Percentiles rank a stretch among this genome's conserved stretches.
phyloP scores from a whole-genome alignment of 2,888 invertebrate species.

The Ctena decussata region DNA sequence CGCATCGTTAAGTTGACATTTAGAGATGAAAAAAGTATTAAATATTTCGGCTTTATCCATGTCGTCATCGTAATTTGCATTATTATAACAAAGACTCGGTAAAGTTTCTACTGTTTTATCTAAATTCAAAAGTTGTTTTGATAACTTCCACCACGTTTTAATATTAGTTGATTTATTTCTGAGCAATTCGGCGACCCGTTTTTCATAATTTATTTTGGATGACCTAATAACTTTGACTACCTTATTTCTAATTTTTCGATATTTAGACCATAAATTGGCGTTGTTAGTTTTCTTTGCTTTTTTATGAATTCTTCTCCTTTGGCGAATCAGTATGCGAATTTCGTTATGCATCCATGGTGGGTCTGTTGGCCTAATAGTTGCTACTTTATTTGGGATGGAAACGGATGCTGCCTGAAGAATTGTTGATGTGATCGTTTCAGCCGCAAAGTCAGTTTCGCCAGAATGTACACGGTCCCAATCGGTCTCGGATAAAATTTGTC shows the following conservation, averaged over 20 bases:
- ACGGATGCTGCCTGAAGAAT: background rate
- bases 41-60: background rate
- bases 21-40: background rate
- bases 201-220: background rate
- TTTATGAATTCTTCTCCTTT: background rate
- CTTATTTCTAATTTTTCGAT: background rate
- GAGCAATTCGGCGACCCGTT: background rate
- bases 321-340: background rate
- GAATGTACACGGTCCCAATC: background rate
- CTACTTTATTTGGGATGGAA: background rate
- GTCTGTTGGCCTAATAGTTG: background rate
- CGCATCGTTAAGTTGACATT: too few species aligned
- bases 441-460: background rate
- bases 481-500: background rate
- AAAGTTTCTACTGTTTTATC: background rate
- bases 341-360: background rate
- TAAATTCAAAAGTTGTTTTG: background rate
- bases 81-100: background rate
- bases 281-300: background rate
- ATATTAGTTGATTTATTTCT: background rate
- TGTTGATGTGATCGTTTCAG: background rate
- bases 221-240: background rate
- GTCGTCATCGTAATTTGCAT: background rate
- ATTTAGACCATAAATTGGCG: background rate
- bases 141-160: background rate